phyloP scores from a whole-genome alignment of 2,888 invertebrate species.

The Meteorus colon region DNA sequence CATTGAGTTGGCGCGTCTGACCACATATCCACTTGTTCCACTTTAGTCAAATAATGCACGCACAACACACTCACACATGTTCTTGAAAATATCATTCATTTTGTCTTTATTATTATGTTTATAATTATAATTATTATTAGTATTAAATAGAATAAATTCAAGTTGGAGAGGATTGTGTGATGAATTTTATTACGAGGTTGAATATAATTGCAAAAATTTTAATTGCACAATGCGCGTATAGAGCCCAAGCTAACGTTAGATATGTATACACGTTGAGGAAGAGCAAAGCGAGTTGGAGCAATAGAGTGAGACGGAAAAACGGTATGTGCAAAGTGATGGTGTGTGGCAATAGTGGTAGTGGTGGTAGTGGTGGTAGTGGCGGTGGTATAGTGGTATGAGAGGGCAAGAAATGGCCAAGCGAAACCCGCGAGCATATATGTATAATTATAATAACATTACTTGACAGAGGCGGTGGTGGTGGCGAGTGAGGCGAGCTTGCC shows the following conservation, averaged over 20 bases:
- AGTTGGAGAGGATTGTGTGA: constrained; percentile 3
- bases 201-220: constrained; percentile 64
- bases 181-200: constrained; percentile 34
- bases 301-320: constrained; percentile 41
- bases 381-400: constrained; percentile 18
- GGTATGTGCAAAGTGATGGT: background rate
- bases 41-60: constrained; percentile 40
- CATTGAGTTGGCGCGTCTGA: constrained; percentile 38
- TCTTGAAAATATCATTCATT: background rate
- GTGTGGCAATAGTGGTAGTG: background rate
- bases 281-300: constrained; percentile 36
- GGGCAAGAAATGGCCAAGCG: constrained; percentile 69
- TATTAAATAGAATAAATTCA: constrained; percentile 10
- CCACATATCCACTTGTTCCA: constrained; percentile 31
- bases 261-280: constrained; percentile 14
- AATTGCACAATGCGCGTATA: constrained; percentile 60
- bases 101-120: background rate
- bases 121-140: constrained; percentile 8
- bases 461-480: constrained; percentile 68
- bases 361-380: constrained; percentile 3
- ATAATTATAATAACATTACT: constrained; percentile 74
- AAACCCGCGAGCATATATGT: constrained; percentile 58
- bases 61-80: background rate
- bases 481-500: constrained; percentile 65
- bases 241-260: background rate